phyloP scores from a whole-genome alignment of 2,113 vertebrate genomes.

The Neodontobutis hainanensis region DNA sequence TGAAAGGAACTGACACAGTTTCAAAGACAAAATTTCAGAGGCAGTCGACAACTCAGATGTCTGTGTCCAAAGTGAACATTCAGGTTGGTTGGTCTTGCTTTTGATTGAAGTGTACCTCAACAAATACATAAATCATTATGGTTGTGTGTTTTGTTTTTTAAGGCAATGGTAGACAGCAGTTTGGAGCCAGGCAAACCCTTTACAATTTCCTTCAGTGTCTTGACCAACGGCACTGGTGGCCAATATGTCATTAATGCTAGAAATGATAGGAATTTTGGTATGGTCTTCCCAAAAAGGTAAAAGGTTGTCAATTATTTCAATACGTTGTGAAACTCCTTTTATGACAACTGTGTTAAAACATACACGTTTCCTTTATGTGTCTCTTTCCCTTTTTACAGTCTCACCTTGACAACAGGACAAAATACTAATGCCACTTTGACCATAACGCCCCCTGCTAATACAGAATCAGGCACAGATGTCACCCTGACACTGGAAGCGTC shows the following conservation, averaged over 20 bases:
- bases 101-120: not conserved
- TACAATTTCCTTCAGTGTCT: constrained; percentile 60
- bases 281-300: constrained; percentile 48
- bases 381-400: constrained; percentile 41
- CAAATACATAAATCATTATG: not conserved
- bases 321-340: not conserved
- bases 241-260: constrained; percentile 47
- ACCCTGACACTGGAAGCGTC: constrained; percentile 70
- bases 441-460: constrained; percentile 54
- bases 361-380: not conserved
- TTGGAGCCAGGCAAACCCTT: constrained; percentile 67
- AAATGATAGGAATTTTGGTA: constrained; percentile 62
- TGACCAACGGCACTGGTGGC: constrained; percentile 57
- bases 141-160: not conserved
- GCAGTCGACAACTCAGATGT: constrained; percentile 78
- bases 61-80: constrained; percentile 69
- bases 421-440: constrained; percentile 48
- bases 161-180: constrained; percentile 63
- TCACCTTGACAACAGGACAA: constrained; percentile 49
- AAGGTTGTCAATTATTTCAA: not conserved
- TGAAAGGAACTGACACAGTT: constrained; percentile 68
- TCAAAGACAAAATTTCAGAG: constrained; percentile 71
- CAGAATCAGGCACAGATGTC: constrained; percentile 69
- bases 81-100: constrained; percentile 51
- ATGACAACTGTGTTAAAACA: no score